Evolutionary conservation across 2,888 invertebrate genomes (phyloP), one percentile per base, ranked within the genome.

Genomic region (Pheosia gnoma): DNA sequence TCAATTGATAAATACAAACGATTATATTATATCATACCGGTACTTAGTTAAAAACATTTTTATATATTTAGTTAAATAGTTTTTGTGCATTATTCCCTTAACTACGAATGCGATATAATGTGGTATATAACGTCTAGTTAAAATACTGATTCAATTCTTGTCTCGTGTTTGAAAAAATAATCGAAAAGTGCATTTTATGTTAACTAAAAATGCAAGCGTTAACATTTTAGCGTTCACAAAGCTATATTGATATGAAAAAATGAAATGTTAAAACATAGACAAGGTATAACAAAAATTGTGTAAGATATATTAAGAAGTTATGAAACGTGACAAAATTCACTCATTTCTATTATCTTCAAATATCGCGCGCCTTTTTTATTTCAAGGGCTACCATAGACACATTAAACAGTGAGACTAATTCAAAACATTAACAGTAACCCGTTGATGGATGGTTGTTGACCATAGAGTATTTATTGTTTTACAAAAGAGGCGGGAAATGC

Each of bases 1-100:
- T 86, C 81, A 83, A 79, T 79, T 68, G 72, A 81, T 74, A 87
- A 84, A 83, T 86, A 86, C 83, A 79, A 76, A 80, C 71, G 72
- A 79, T 80, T 82, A 77, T 70, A 77, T 74, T 69, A 76, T 75
- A 80, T 80, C 80, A 73, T 77, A 75, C 78, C 83, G 78, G 82
- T 85, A 85, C 84, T 84, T 55, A 84, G 56, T 72, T 83, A 81
- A 82, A 79, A 79, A 83, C 86, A 82, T 73, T 67, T 59, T 61
- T 65, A 66, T 68, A 72, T 70, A 65, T 75, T 77, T 80, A 81
- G 81, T 85, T 89, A 87, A 88, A 89, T 87, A 88, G n/a, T 77
- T 79, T 88, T 91, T 92, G 92, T 92, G 92, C 91, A 87, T 80
- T 77, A 85, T 80, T 83, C 81, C 87, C 90, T 89, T 89, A 49